Evolutionary conservation across 2,797 vertebrate species (phyloP), one percentile per base, ranked within the genome.

Genomic region (Pristis pectinata): DNA sequence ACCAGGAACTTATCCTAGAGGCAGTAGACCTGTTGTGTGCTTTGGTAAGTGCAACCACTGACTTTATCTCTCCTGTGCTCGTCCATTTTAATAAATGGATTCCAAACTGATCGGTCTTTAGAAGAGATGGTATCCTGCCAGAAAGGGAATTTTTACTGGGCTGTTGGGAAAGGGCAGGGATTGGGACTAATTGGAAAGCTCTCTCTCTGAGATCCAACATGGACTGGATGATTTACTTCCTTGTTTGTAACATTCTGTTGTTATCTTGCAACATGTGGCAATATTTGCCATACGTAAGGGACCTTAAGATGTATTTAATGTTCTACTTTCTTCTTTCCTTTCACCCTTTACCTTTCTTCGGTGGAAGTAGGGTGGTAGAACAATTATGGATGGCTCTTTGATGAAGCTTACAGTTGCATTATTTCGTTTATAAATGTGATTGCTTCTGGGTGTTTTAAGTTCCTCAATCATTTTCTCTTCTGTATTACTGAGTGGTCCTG

Each of bases 11-110:
- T 87, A 98, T 99, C 95, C 96, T 99, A 95, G 99, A 99, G 96
- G 98, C 99, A 0, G 99, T 99, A 0, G 99, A 99, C 96, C 97
- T 99, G 93, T 98, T 99, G 44, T 99, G 99, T 91, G 99, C 99
- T 95, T 97, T 99, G 99, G 99, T 99, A 94, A 98, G 98, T 98
- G 79, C n/a, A 34, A 67, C 24, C 41, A 72, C 72, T 72, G 41
- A 19, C 67, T 74, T 72, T 72, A 49, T 22, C 41, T 67, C n/a
- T 67, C 61, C 82, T 61, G 13, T 30, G 3, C 74, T 27, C 8
- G 30, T n/a, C 15, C 11, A 6, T 74, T 94, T 76, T 30, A 94
- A 27, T 13, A 53, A 76, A n/a, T 22, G 44, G 17, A 56, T 49
- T 94, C 17, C 13, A 24, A 72, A 74, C 67, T 10, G 1, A n/a